These are phyloP conservation scores for Celastrina argiolus DNA, from an alignment of 2,888 invertebrate species.

Conservation along the genomic window DNA sequence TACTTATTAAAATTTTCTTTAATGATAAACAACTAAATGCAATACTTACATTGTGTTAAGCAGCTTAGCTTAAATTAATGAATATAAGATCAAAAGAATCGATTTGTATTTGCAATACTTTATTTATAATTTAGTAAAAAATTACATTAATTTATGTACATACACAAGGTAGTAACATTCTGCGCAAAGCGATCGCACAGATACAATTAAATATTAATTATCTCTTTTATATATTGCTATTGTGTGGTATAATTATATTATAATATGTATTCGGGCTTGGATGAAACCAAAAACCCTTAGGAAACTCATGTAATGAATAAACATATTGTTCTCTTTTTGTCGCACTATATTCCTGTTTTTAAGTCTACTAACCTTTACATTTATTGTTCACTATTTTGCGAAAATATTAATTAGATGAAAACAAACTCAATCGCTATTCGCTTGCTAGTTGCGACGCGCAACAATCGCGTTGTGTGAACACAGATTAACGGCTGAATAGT, in stretches of 20 bases:
- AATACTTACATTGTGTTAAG: constrained; percentile 9
- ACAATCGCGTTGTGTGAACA: neutral
- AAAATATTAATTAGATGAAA: neutral
- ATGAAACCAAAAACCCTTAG: neutral
- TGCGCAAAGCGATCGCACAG: constrained; percentile 55
- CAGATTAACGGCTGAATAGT: neutral
- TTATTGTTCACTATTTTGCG: neutral
- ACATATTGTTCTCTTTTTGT: neutral
- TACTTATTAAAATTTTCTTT: neutral
- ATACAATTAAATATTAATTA: constrained; percentile 38
- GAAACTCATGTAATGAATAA: neutral
- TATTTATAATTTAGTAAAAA: constrained; percentile 71
- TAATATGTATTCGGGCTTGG: neutral
- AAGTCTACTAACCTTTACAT: neutral
- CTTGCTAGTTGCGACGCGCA: too few species aligned
- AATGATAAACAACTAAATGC: neutral
- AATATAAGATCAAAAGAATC: constrained; percentile 43
- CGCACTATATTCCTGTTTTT: neutral
- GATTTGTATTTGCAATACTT: constrained; percentile 59
- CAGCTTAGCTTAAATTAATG: neutral
- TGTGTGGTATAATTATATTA: neutral
- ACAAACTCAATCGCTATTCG: neutral
- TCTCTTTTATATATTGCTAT: constrained; percentile 29
- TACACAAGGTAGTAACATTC: constrained; percentile 43
- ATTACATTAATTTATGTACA: constrained; percentile 71